Percentiles rank a stretch among this genome's conserved stretches.
These are phyloP conservation scores for Drosophila planitibia DNA, from an alignment of 2,888 invertebrate species.

Conservation along the genomic window DNA sequence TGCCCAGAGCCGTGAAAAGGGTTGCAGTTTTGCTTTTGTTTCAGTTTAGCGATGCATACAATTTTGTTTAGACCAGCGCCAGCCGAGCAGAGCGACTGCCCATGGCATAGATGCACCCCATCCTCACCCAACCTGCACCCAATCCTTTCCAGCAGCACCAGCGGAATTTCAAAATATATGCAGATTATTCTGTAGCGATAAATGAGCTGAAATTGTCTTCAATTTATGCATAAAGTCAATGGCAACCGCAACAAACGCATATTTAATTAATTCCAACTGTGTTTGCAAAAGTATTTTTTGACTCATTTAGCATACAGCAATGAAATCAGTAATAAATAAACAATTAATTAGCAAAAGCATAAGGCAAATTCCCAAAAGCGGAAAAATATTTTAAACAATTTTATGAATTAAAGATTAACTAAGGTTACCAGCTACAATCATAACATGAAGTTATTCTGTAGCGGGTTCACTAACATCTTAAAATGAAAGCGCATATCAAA, in stretches of 20 bases:
- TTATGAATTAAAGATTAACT: neutral
- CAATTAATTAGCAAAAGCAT: neutral
- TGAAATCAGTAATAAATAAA: neutral
- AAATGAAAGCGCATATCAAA: neutral
- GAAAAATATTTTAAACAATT: neutral
- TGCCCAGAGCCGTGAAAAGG: constrained; percentile 35
- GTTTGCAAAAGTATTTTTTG: neutral
- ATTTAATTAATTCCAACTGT: constrained; percentile 17
- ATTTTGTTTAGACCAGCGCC: constrained; percentile 60
- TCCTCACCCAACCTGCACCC: constrained; percentile 1
- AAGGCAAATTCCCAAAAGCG: neutral
- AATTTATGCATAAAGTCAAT: constrained; percentile 31
- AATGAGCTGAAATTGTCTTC: constrained; percentile 34
- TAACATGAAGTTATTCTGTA: neutral
- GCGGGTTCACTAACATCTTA: neutral
- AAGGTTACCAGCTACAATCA: neutral
- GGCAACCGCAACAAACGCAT: constrained; percentile 15
- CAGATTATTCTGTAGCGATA: constrained; percentile 48
- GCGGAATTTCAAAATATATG: constrained; percentile 30
- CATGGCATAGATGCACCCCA: constrained; percentile 38
- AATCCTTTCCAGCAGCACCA: constrained; percentile 8
- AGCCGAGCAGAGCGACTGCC: constrained; percentile 62
- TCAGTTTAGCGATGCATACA: constrained; percentile 70
- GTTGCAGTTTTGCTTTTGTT: constrained; percentile 63
- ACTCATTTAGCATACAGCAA: constrained; percentile 10